phyloP scores from a whole-genome alignment of 2,113 vertebrate genomes.

The Piaya cayana region DNA sequence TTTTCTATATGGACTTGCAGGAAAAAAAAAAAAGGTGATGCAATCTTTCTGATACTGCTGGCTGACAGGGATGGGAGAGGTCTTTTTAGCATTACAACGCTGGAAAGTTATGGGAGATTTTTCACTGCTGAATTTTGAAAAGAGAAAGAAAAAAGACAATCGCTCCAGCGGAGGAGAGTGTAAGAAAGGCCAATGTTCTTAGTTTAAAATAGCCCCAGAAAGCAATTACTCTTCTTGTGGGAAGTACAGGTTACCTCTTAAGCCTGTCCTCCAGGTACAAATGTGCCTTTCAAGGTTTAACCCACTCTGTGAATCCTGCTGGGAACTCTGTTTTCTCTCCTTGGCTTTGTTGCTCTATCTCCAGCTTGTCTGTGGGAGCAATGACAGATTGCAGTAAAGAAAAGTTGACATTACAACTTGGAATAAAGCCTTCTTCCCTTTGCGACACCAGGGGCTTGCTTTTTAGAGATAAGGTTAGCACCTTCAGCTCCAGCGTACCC shows the following conservation, averaged over 20 bases:
- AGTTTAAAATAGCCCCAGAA: conserved; percentile 49
- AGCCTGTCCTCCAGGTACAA: conserved; percentile 43
- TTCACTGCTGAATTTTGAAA: conserved; percentile 5
- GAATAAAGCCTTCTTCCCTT: background rate
- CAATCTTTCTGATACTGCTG: background rate
- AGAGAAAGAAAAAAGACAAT: background rate
- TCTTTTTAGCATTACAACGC: background rate
- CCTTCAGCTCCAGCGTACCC: background rate
- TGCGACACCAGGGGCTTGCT: background rate
- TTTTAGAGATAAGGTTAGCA: background rate
- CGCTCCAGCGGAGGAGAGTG: background rate
- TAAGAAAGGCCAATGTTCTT: background rate
- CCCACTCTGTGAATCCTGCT: conserved; percentile 14
- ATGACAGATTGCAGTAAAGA: background rate
- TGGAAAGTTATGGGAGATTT: background rate
- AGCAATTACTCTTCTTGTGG: conserved; percentile 42
- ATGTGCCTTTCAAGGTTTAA: conserved; percentile 43
- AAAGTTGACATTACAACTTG: background rate
- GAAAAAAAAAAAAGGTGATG: background rate
- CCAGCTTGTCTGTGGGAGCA: background rate
- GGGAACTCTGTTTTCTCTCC: conserved; percentile 24
- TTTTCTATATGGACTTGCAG: background rate
- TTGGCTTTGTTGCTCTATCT: conserved; percentile 22
- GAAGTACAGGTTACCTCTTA: conserved; percentile 30
- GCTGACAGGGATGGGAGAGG: background rate